Evolutionary conservation across 2,797 vertebrate species (phyloP), one percentile per base, ranked within the genome.

Genomic region (Amazona ochrocephala): DNA sequence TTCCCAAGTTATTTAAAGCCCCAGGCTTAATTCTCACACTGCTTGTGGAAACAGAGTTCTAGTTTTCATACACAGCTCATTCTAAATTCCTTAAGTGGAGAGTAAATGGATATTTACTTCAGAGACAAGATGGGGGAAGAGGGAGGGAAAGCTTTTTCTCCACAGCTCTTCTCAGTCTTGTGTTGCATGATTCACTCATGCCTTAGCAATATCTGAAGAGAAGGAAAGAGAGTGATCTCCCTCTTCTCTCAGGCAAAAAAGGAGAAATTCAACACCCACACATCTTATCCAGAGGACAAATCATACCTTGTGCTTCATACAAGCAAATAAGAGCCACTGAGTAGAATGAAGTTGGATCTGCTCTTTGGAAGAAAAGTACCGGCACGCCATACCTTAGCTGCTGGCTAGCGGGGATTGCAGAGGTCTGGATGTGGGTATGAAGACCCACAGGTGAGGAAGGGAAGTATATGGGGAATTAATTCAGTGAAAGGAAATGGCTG

Each of bases 301-400:
- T 27, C 18, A 6, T 24, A 18, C 21, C 21, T 64, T 68, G 19
- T 50, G 19, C 39, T 78, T 93, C 62, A 62, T 32, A 22, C 6
- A 20, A 67, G 26, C 48, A 41, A 71, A 27, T 27, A 64, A 70
- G 26, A 67, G 29, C 18, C 37, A 67, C 41, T 76, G 47, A n/a
- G 56, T 4, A 44, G 41, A 20, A 13, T 32, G 34, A 30, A 65
- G 51, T 0, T 32, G 62, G 47, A 83, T 34, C 27, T 65, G n/a
- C 9, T 73, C 32, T 72, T 72, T 5, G 4, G 60, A 32, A 65
- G 19, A 90, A 41, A 70, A 48, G 7, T 14, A 22, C 32, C 50
- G 20, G 21, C 0, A 0, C 50, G n/a, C 18, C 19, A 7, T n/a
- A 12, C 16, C n/a, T 56, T 21, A 78, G 39, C 66, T 88, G 32